phyloP scores from a whole-genome alignment of 2,888 invertebrate genomes.

The Onchidella celtica region DNA sequence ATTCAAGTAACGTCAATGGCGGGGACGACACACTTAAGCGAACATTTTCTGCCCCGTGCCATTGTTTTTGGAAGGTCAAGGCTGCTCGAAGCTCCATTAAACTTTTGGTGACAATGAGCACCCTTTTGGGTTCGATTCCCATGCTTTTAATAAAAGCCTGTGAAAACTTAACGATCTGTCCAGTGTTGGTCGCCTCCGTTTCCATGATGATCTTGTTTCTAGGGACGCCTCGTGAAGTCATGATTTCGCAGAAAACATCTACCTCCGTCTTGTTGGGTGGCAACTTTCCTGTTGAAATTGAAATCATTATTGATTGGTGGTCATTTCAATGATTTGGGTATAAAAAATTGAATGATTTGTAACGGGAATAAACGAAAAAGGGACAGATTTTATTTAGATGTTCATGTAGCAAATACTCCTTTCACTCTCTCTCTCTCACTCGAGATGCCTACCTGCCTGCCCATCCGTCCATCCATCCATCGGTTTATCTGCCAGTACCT shows the following conservation, averaged over 20 bases:
- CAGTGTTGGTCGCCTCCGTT: constrained; percentile 69
- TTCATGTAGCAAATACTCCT: too few species aligned
- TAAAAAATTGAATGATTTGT: too few species aligned
- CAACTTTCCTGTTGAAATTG: constrained; percentile 41
- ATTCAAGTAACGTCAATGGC: constrained; percentile 62
- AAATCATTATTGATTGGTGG: too few species aligned
- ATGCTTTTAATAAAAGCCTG: constrained; percentile 58
- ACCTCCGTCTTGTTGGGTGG: constrained; percentile 70
- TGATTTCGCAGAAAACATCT: constrained; percentile 66
- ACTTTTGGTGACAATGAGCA: constrained; percentile 74
- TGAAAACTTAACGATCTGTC: constrained; percentile 69
- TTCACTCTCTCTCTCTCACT: not conserved
- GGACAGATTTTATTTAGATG: too few species aligned
- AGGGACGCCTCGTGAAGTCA: constrained; percentile 66
- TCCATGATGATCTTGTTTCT: constrained; percentile 64
- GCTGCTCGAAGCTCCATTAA: constrained; percentile 72
- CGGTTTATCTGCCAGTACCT: too few species aligned
- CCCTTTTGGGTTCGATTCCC: constrained; percentile 46
- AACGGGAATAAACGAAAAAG: too few species aligned
- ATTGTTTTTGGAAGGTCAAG: constrained; percentile 75
- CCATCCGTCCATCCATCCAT: too few species aligned
- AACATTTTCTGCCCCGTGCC: constrained; percentile 60
- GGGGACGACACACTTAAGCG: constrained; percentile 69
- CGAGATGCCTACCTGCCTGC: too few species aligned
- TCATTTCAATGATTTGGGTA: too few species aligned